These are phyloP conservation scores for Tichodroma muraria DNA, from an alignment of 2,113 vertebrate genomes.

Conservation along the genomic window DNA sequence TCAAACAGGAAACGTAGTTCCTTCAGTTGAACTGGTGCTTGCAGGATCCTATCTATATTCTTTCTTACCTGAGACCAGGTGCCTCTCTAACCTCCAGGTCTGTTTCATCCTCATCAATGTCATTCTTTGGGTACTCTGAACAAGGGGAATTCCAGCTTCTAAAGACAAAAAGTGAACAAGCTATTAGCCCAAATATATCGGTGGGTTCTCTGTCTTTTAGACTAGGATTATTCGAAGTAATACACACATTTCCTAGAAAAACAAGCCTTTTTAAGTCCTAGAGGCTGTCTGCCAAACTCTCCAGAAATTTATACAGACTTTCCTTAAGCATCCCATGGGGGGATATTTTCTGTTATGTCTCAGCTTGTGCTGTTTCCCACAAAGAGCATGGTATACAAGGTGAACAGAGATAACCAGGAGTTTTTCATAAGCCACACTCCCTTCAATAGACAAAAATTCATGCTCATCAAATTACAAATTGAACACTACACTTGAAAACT, in stretches of 20 bases:
- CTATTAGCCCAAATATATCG: background rate
- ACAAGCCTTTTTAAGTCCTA: background rate
- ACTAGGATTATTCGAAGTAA: background rate
- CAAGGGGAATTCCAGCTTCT: background rate
- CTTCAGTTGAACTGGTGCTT: background rate
- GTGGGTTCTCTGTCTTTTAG: background rate
- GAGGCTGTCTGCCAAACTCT: background rate
- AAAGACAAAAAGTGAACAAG: background rate
- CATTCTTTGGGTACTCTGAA: background rate
- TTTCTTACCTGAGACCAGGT: background rate
- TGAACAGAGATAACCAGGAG: background rate
- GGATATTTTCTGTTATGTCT: background rate
- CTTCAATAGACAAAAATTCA: background rate
- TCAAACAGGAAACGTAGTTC: background rate
- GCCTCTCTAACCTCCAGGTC: background rate
- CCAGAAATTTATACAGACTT: background rate
- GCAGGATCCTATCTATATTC: background rate
- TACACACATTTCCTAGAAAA: background rate
- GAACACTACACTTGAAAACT: background rate
- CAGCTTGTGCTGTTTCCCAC: background rate
- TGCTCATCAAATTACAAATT: background rate
- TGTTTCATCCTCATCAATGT: background rate
- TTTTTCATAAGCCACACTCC: background rate
- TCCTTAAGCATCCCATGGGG: background rate
- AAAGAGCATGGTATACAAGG: background rate